Evolutionary conservation across 2,113 vertebrate genomes (phyloP).

Genomic region (Oreochromis spilurus): DNA sequence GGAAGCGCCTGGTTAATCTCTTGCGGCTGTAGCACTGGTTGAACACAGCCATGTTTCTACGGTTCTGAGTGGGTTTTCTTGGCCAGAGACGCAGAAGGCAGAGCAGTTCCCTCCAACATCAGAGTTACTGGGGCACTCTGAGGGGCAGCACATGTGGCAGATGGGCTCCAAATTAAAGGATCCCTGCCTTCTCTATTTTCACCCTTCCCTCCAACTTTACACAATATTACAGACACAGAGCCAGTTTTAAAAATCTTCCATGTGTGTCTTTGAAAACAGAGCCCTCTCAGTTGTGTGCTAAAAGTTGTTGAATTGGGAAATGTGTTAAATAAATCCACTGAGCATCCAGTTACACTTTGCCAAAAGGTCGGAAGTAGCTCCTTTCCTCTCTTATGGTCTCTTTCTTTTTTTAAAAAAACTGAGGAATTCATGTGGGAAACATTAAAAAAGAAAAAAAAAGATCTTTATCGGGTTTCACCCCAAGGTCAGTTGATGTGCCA

Average conservation of each 20-base stretch:
- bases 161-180: conserved; percentile 74
- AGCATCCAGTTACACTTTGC: conserved; percentile 44
- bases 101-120: conserved; percentile 45
- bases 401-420: background rate
- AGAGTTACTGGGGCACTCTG: conserved; percentile 61
- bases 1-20: background rate
- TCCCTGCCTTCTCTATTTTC: conserved; percentile 65
- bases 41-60: conserved; percentile 9
- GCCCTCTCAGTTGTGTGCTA: background rate
- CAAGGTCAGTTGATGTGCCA: conserved; percentile 29
- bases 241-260: background rate
- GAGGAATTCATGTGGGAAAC: background rate
- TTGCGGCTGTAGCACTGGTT: background rate
- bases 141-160: conserved; percentile 70
- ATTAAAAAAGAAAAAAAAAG: background rate
- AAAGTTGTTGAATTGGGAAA: background rate
- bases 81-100: conserved; percentile 40
- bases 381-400: conserved; percentile 20
- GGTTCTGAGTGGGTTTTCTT: conserved; percentile 13
- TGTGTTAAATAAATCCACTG: background rate
- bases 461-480: conserved; percentile 58
- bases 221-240: conserved; percentile 48
- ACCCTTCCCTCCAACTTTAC: conserved; percentile 50
- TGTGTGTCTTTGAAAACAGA: background rate
- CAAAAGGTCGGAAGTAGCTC: conserved; percentile 46